Percentiles rank a stretch among this genome's conserved stretches.
phyloP scores from a whole-genome alignment of 37 sponge, comb jelly and placozoan genomes.

The Aplysina aerophoba region DNA sequence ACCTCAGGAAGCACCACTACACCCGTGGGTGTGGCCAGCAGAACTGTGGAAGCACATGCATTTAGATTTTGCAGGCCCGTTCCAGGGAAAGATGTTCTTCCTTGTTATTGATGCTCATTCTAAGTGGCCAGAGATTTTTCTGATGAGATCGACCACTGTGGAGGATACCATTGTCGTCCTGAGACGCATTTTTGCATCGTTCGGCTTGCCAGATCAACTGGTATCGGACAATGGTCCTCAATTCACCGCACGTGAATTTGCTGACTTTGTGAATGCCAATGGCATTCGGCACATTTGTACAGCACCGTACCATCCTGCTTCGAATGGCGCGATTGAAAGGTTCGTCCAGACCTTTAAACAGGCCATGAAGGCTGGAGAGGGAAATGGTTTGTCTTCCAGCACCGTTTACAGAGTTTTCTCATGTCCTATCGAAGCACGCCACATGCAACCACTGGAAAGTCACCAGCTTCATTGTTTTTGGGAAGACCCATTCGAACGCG shows the following conservation, averaged over 20 bases:
- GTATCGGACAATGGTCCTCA: slow-evolving; percentile 24
- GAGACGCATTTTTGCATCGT: background rate
- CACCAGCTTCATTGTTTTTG: no score
- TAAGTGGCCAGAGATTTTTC: background rate
- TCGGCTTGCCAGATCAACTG: background rate
- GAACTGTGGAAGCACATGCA: slow-evolving; percentile 5
- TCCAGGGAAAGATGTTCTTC: slow-evolving; percentile 2
- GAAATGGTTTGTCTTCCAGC: no score
- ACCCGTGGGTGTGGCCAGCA: slow-evolving; percentile 28
- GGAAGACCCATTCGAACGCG: no score
- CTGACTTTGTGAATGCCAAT: background rate
- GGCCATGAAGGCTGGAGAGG: background rate
- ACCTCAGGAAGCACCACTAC: background rate
- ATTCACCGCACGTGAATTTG: background rate
- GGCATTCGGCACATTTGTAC: background rate
- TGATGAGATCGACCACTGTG: background rate
- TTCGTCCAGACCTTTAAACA: background rate
- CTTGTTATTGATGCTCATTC: background rate
- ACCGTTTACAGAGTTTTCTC: no score
- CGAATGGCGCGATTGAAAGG: background rate
- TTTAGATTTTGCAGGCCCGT: slow-evolving; percentile 25
- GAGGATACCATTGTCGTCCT: background rate
- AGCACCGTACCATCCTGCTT: background rate
- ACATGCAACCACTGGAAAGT: no score
- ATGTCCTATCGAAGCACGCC: no score